These are phyloP conservation scores for Macroglossus sobrinus DNA, from an alignment of 2,113 vertebrate genomes.

Conservation along the genomic window DNA sequence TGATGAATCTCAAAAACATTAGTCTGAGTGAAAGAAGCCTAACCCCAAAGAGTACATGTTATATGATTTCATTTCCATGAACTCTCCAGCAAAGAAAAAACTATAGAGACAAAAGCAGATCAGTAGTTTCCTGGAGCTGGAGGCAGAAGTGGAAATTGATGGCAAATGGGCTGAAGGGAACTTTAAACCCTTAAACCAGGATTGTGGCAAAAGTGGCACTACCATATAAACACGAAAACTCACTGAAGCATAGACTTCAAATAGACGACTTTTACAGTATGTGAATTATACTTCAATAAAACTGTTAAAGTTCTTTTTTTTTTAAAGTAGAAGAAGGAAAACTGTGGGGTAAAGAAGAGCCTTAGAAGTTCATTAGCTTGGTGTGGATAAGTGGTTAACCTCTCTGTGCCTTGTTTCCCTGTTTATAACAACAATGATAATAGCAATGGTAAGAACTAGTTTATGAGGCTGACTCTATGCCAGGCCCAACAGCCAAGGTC, in stretches of 20 bases:
- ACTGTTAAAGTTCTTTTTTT: neutral
- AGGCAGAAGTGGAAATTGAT: too few species aligned
- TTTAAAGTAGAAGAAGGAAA: neutral
- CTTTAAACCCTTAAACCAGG: neutral
- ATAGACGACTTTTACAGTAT: neutral
- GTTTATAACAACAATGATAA: neutral
- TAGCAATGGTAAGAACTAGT: neutral
- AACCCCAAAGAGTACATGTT: neutral
- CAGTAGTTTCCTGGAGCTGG: neutral
- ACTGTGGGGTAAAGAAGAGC: neutral
- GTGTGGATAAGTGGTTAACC: neutral
- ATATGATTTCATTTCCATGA: neutral
- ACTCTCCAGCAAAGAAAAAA: neutral
- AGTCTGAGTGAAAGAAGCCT: neutral
- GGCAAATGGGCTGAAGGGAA: neutral
- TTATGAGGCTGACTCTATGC: neutral
- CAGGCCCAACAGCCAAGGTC: neutral
- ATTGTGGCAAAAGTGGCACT: neutral
- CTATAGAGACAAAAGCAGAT: neutral
- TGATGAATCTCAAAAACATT: neutral
- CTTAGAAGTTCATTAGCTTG: neutral
- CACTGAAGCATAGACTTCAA: neutral
- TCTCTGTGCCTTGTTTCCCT: neutral
- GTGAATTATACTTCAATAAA: neutral
- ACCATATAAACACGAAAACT: neutral